Evolutionary conservation across 2,797 vertebrate genomes (phyloP).

Genomic region (Dipus sagitta): DNA sequence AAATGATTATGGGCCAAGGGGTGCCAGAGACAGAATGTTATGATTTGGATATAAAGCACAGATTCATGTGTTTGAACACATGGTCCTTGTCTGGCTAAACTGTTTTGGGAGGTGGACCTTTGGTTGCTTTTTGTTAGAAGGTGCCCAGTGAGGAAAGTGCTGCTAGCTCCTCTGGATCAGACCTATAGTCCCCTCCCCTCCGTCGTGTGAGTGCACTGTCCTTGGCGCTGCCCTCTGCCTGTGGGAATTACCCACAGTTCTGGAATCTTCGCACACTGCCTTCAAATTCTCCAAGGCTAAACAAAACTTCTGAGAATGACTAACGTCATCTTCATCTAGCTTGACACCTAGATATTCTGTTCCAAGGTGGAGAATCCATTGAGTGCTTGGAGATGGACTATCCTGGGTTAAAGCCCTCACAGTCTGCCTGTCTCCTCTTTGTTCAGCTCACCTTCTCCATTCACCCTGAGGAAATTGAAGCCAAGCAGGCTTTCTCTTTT

Average conservation of each 20-base stretch:
- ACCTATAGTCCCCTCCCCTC: fast-evolving
- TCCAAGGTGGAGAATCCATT: not conserved
- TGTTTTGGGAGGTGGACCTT: not conserved
- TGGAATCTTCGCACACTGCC: not conserved
- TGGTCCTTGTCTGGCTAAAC: not conserved
- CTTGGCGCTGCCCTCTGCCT: fast-evolving
- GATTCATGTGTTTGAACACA: not conserved
- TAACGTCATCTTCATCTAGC: not conserved
- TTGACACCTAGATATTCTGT: not conserved
- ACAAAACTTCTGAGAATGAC: not conserved
- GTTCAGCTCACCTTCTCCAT: not conserved
- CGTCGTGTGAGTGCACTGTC: not conserved
- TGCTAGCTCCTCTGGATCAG: not conserved
- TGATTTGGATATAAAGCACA: not conserved
- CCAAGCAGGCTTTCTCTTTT: not conserved
- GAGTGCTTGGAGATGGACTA: not conserved
- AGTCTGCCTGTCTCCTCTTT: not conserved
- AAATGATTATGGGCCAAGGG: not conserved
- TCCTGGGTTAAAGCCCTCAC: not conserved
- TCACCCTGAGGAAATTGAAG: not conserved
- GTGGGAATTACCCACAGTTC: too few species aligned
- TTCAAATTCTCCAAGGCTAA: not conserved
- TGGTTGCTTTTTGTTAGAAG: not conserved
- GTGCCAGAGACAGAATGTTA: not conserved
- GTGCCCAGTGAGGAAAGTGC: not conserved